A percentile compares a stretch with the other conserved stretches of the same genome.
Evolutionary conservation across 2,888 invertebrate genomes (phyloP).

Genomic region (Raillietiella orientalis): DNA sequence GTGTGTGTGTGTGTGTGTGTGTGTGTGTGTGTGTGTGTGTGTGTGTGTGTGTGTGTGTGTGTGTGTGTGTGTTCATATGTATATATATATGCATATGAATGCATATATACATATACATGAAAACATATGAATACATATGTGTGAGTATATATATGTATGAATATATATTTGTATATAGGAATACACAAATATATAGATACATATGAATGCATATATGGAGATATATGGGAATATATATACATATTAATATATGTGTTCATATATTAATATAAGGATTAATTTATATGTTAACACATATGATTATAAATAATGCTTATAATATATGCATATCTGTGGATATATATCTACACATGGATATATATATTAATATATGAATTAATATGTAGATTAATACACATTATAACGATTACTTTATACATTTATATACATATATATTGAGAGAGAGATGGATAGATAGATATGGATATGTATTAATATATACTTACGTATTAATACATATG

Average conservation of each 20-base stretch:
- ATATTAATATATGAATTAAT: too few species aligned
- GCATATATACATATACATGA: background rate
- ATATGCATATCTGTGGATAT: too few species aligned
- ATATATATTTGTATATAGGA: background rate
- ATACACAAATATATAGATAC: conserved; percentile 1
- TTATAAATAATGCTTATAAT: too few species aligned
- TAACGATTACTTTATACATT: too few species aligned
- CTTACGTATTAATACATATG: too few species aligned
- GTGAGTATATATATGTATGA: conserved; percentile 1
- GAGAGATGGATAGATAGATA: too few species aligned
- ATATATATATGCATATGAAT: background rate
- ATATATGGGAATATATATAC: background rate
- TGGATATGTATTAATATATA: too few species aligned
- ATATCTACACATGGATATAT: too few species aligned
- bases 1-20: conserved; percentile 4
- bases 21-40: conserved; percentile 1
- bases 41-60: background rate
- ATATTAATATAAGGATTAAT: too few species aligned
- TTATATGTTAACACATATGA: too few species aligned
- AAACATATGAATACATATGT: conserved; percentile 6
- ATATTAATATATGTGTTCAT: conserved; percentile 3
- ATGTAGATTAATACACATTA: too few species aligned
- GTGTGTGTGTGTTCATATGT: conserved; percentile 2
- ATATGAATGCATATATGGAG: background rate
- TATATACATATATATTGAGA: too few species aligned